Percentiles rank a stretch among this genome's conserved stretches.
These are phyloP conservation scores for Schizopygopsis pylzovi DNA, from an alignment of 2,797 vertebrate species.

Conservation along the genomic window DNA sequence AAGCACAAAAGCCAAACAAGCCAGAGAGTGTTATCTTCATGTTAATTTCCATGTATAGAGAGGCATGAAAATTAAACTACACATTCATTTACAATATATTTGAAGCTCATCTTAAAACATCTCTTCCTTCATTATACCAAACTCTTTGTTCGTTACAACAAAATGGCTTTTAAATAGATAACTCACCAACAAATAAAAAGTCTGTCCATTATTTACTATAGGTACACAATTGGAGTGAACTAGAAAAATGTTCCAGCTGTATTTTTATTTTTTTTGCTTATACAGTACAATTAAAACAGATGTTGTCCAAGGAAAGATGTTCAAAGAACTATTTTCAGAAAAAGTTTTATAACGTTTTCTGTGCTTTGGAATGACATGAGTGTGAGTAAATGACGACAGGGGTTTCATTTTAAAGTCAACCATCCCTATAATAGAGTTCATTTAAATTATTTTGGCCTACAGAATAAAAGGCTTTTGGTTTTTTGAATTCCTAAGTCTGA, in stretches of 20 bases:
- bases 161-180: background rate
- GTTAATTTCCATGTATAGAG: conserved; percentile 9
- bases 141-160: background rate
- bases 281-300: background rate
- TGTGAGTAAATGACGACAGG: background rate
- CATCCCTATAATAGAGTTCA: background rate
- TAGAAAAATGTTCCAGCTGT: background rate
- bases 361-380: background rate
- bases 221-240: background rate
- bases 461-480: conserved; percentile 25
- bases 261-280: too few relatives aligned
- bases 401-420: background rate
- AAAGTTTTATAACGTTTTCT: background rate
- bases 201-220: background rate
- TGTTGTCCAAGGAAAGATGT: background rate
- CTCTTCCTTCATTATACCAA: background rate
- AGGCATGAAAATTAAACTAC: background rate
- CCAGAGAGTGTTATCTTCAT: background rate
- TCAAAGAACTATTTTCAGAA: background rate
- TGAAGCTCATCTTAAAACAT: background rate
- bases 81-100: background rate
- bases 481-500: conserved; percentile 17
- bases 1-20: conserved; percentile 27
- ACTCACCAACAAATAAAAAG: background rate
- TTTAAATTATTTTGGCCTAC: conserved; percentile 15